phyloP scores from a whole-genome alignment of 2,797 vertebrate genomes.

The Orestias chungarensis region DNA sequence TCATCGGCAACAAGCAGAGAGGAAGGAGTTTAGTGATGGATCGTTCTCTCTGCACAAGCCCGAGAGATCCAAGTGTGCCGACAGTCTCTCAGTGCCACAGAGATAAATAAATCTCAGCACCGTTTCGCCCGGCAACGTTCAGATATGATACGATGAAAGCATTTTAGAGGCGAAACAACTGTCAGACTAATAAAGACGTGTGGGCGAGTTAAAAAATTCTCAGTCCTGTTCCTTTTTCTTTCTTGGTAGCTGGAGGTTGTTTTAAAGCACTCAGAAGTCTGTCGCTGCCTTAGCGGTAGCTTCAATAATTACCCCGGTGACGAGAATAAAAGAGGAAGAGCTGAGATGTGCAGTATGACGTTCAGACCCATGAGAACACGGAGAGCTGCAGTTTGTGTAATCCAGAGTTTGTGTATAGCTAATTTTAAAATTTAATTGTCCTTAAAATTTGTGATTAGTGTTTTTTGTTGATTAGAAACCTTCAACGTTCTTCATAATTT shows the following conservation, averaged over 20 bases:
- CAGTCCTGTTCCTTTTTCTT: neutral
- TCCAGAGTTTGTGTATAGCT: too few species aligned
- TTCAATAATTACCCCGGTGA: conserved; percentile 3
- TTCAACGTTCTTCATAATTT: neutral
- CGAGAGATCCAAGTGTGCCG: neutral
- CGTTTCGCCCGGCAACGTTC: neutral
- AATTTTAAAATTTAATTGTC: neutral
- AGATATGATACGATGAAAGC: neutral
- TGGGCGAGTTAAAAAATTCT: neutral
- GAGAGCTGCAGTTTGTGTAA: neutral
- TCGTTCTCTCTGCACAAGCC: neutral
- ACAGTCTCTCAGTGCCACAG: neutral
- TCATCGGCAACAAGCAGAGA: neutral
- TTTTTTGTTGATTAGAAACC: neutral
- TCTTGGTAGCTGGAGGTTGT: neutral
- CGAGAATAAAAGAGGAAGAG: neutral
- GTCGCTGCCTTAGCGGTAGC: neutral
- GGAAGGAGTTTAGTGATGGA: neutral
- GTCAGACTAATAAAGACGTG: neutral
- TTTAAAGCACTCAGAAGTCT: neutral
- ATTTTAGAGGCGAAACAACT: neutral
- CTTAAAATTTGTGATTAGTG: neutral
- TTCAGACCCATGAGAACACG: neutral
- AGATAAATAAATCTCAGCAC: neutral
- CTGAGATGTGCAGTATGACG: neutral